Evolutionary conservation across 2,888 invertebrate genomes (phyloP).

Genomic region (Petrophora chlorosata): DNA sequence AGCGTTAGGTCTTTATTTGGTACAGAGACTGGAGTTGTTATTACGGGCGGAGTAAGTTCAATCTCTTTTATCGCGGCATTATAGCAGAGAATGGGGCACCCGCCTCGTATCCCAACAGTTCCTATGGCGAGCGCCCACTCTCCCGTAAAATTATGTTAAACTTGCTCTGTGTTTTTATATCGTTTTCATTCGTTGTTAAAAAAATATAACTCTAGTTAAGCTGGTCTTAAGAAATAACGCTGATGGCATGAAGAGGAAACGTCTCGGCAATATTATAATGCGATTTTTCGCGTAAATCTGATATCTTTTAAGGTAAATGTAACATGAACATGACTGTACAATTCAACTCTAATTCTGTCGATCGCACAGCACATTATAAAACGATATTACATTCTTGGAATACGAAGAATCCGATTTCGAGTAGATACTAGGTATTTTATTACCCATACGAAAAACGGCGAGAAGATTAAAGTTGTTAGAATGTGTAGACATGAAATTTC

Average conservation of each 20-base stretch:
- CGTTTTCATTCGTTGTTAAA: slow-evolving; percentile 55
- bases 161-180: slow-evolving; percentile 63
- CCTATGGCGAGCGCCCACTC: slow-evolving; percentile 63
- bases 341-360: too few species aligned
- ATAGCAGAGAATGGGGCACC: slow-evolving; percentile 71
- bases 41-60: slow-evolving; percentile 75
- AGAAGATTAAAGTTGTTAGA: slow-evolving; percentile 2
- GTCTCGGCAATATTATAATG: neutral
- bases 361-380: too few species aligned
- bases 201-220: slow-evolving; percentile 48
- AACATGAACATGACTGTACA: too few species aligned
- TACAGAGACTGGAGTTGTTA: slow-evolving; percentile 62
- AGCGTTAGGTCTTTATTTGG: slow-evolving; percentile 53
- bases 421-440: neutral
- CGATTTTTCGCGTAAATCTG: neutral
- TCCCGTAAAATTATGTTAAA: slow-evolving; percentile 79
- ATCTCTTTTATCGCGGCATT: slow-evolving; percentile 79
- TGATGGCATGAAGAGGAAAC: slow-evolving; percentile 33
- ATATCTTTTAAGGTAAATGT: too few species aligned
- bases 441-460: neutral
- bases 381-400: neutral
- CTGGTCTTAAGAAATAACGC: slow-evolving; percentile 42
- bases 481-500: slow-evolving; percentile 38
- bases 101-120: slow-evolving; percentile 62
- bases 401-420: neutral